Evolutionary conservation across 2,113 vertebrate species (phyloP), one percentile per base, ranked within the genome.

Genomic region (Oncorhynchus clarkii): DNA sequence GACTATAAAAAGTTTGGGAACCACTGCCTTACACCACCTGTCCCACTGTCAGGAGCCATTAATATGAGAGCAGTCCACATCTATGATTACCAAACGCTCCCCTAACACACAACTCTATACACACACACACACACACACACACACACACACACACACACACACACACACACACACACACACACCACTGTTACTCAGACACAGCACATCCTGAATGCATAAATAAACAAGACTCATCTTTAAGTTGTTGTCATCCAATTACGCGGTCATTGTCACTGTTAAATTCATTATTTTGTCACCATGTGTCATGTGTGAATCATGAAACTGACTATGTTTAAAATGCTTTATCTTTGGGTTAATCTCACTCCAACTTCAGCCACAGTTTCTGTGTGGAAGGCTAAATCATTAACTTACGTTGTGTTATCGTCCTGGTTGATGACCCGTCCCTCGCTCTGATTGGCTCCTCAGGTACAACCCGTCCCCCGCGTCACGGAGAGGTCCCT

Each of bases 381-480:
- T 18, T 14, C 16, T 54, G 51, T 54, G 16, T 45, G 39, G 5
- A 54, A 16, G 1, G 16, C 51, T 54, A 54, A 54, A 54, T 54
- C 51, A 26, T 31, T 13, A 18, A 9, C 27, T 29, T 11, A 16
- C 27, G 16, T 29, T 7, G 26, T 27, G 27, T 27, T 22, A 39
- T 18, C 62, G 13, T 57, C 9, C 45, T 51, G 14, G 1, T 78
- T 13, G 34, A 13, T 85, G 72, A 82, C 73, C 12, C 18, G 1
- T 29, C 4, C 4, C 62, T 2, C 27, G 82, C 67, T 87, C 59
- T 85, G 77, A 51, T 80, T 81, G 57, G 29, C 65, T 75, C 9
- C 13, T 77, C 81, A 99, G 98, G 98, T 96, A 99, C 98, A 75
- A 99, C 98, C 84, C 96, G 97, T 62, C 81, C 93, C 89, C 97